Evolutionary conservation across 2,888 invertebrate species (phyloP), one percentile per base, ranked within the genome.

Genomic region (Drosophila anomalata): DNA sequence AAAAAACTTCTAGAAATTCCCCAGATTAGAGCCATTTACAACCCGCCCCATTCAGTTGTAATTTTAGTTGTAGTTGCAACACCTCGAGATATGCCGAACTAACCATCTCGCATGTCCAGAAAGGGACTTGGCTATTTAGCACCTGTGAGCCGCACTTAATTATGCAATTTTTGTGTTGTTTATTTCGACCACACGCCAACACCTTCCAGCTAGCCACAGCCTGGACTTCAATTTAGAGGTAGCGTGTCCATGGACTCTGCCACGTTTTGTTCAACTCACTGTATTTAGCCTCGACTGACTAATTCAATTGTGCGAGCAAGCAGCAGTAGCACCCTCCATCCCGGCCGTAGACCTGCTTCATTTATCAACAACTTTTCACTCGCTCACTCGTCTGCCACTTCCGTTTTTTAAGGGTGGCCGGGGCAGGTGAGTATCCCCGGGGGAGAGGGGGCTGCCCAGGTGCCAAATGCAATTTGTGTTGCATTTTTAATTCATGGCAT

Each of bases 391-490:
- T 61, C 58, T 61, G 58, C 60, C 57, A 82, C 86, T 87, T 87
- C 82, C 81, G 85, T 47, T 72, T 57, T 47, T 29, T n/a, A 9
- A 33, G 31, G 29, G 50, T 17, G 48, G 44, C 29, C 33, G 29
- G 17, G 50, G 33, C 33, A 36, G 22, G 51, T 26, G 42, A 48
- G 47, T 33, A n/a, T 36, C n/a, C 36, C 1, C 46, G 29, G 53
- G 22, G 48, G 36, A 50, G 8, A 8, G 20, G 33, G 53, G 51
- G 48, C 53, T 47, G 39, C 44, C 69, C 77, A 83, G 88, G 88
- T 83, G 88, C 87, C 88, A 83, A 79, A 79, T 80, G 84, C 84
- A 87, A 87, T 88, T 88, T 84, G 87, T 88, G 88, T 84, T 88
- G 87, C 80, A 88, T 86, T 88, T 86, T 87, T 77, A 88, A 88